Evolutionary conservation across 2,888 invertebrate genomes (phyloP).

Genomic region (Harmothoe impar): DNA sequence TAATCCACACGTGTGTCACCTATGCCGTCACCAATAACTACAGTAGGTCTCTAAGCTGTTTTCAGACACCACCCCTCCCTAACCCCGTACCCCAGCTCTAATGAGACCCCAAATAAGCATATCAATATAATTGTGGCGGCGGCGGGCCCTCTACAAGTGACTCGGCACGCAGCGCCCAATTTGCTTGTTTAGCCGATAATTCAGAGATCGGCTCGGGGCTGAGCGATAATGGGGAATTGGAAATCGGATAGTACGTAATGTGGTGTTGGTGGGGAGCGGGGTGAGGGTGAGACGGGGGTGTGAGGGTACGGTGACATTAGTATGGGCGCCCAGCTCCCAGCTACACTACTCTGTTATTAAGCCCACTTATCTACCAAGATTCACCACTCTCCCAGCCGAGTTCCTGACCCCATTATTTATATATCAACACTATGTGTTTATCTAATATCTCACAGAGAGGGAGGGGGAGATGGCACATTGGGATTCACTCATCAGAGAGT

Average conservation of each 20-base stretch:
- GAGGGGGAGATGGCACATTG: too few relatives aligned
- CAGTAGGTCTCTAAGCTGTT: too few relatives aligned
- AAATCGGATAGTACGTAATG: slow-evolving; percentile 37
- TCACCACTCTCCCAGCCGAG: background rate
- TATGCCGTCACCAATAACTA: too few relatives aligned
- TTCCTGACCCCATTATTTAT: background rate
- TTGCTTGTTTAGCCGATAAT: slow-evolving; percentile 45
- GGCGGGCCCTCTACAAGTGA: background rate
- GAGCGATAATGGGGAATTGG: slow-evolving; percentile 42
- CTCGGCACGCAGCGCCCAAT: background rate
- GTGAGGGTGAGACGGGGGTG: background rate
- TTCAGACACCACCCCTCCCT: background rate
- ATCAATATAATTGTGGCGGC: slow-evolving; percentile 24
- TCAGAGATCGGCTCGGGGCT: slow-evolving; percentile 1
- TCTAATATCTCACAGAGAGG: background rate
- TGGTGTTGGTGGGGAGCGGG: background rate
- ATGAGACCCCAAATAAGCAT: slow-evolving; percentile 40
- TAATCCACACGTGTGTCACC: too few relatives aligned
- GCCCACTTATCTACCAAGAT: background rate
- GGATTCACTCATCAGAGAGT: too few relatives aligned
- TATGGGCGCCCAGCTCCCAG: too few relatives aligned
- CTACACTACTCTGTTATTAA: background rate
- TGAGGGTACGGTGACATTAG: background rate
- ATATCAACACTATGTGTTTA: slow-evolving; percentile 3
- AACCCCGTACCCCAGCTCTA: background rate